Base-by-base conservation (phyloP, 92 coral and sea anemone genomes). In the Epizoanthus stellaris region DNA sequence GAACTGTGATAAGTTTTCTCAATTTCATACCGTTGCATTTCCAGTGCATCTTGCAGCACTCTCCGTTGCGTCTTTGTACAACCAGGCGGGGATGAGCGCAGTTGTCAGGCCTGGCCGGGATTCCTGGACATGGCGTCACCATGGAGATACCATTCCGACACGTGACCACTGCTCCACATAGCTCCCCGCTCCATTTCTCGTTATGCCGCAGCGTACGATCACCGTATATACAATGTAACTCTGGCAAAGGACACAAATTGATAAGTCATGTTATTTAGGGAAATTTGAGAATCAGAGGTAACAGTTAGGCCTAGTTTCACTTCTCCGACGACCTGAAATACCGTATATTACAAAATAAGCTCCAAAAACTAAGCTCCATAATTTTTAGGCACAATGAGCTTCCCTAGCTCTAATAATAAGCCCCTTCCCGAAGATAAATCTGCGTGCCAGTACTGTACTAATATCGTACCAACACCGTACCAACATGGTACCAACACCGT, bases 41-140 rank as follows among this genome's bases (percentile, higher is more conserved):
- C 98, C 98, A 94, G 58, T 80, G 89, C 91, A 90, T 94, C 43
- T 66, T 86, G 72, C 98, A 94, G 80, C 98, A 94, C 67, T 88
- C 70, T 53, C 98, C 98, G 30, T 43, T 87, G 71, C 87, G 84
- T 65, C 86, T 91, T 59, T 90, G 89, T 3, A 94, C 94, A 64
- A 62, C 60, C 16, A 94, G 92, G 23, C 82, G 87, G 15, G 95
- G 93, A 36, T 84, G 88, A 2, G 93, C 89, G 75, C 98, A 94
- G 85, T 85, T 56, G 64, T 84, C 85, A 20, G 98, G 95, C 87
- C 89, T 94, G 16, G 89, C 87, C 40, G 98, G 98, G 39, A 94
- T 87, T 43, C 93, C 92, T 4, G 95, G 82, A 16, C 98, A 94
- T 70, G 90, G 92, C 77, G 85, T 91, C 23, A 94, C 88, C 19